phyloP scores from a whole-genome alignment of 2,113 vertebrate genomes.

The Notothenia coriiceps region DNA sequence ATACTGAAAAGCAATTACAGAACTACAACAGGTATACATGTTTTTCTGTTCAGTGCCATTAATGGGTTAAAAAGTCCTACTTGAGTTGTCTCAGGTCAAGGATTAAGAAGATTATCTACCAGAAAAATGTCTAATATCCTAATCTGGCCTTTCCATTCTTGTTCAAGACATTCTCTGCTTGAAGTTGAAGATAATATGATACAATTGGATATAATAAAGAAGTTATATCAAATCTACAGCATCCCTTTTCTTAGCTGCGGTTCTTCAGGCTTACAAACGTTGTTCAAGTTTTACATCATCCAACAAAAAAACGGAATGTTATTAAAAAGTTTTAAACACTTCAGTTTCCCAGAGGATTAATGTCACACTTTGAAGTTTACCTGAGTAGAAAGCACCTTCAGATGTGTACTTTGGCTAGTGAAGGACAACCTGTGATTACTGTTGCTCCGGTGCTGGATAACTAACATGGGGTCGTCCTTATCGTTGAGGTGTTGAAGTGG shows the following conservation, averaged over 20 bases:
- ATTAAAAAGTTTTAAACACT: neutral
- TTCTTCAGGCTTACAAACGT: neutral
- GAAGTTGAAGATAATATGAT: conserved; percentile 6
- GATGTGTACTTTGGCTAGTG: conserved; percentile 5
- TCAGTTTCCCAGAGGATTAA: neutral
- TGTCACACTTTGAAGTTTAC: conserved; percentile 16
- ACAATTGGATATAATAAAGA: neutral
- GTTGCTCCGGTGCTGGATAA: conserved; percentile 35
- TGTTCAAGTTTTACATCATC: neutral
- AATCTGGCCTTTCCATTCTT: conserved; percentile 42
- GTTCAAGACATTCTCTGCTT: conserved; percentile 12
- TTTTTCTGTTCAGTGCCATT: neutral
- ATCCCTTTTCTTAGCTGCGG: neutral
- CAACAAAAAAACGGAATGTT: neutral
- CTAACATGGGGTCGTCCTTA: conserved; percentile 49
- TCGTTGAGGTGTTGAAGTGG: conserved; percentile 62
- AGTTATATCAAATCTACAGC: neutral
- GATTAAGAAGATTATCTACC: conserved; percentile 73
- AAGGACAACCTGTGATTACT: conserved; percentile 19
- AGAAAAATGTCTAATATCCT: conserved; percentile 65
- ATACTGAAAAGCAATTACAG: neutral
- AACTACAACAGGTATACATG: neutral
- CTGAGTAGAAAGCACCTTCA: neutral
- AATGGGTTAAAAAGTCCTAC: conserved; percentile 53
- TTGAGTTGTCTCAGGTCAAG: conserved; percentile 40